phyloP scores from a whole-genome alignment of 64 coral and sea anemone genomes.

The Stichodactyla mertensii region DNA sequence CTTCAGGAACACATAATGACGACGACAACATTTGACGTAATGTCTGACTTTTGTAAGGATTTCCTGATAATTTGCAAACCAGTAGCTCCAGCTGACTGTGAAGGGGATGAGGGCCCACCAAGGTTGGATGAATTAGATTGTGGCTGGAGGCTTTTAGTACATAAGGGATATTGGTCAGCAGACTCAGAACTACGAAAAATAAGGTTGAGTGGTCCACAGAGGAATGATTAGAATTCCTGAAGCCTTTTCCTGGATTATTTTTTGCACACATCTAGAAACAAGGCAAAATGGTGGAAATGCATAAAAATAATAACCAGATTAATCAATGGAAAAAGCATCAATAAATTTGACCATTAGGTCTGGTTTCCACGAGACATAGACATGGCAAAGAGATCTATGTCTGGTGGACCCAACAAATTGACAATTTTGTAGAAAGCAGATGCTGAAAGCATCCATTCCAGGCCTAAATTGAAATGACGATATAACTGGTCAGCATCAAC shows the following conservation, averaged over 20 bases:
- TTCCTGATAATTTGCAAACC: constrained; percentile 27
- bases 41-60: background rate
- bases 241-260: constrained; percentile 28
- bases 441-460: constrained; percentile 11
- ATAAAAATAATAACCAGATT: constrained; percentile 33
- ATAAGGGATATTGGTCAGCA: background rate
- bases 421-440: background rate
- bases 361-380: constrained; percentile 39
- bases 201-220: constrained; percentile 14
- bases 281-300: constrained; percentile 53
- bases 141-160: background rate
- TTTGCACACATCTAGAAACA: constrained; percentile 40
- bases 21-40: background rate
- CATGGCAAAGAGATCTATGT: constrained; percentile 27
- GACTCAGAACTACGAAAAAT: constrained; percentile 11
- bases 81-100: background rate
- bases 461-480: background rate
- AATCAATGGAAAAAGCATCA: background rate
- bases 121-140: background rate
- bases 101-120: background rate
- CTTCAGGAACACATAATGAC: constrained; percentile 32
- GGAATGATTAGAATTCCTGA: constrained; percentile 30
- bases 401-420: background rate
- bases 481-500: constrained; percentile 26
- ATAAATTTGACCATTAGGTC: constrained; percentile 13